Conservation (phyloP, 1,140 invertebrate species). For the Kradibia gibbosae region DNA sequence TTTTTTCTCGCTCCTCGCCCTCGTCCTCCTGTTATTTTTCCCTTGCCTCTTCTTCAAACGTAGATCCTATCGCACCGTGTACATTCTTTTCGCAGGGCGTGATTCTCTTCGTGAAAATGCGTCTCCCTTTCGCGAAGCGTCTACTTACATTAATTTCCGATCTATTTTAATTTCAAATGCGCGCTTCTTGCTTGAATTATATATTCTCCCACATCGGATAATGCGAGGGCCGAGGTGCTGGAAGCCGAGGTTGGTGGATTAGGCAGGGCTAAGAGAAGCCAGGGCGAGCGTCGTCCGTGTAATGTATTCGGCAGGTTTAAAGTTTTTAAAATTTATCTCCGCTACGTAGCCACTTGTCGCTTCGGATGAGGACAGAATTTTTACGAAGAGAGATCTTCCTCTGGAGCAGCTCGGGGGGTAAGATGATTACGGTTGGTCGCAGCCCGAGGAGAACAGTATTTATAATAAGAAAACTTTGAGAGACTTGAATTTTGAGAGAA, state of each 20-base stretch:
- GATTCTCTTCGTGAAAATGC: neutral
- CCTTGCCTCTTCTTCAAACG: neutral
- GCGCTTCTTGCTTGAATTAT: constrained; percentile 27
- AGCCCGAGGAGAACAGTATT: neutral
- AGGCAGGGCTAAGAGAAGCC: too few relatives aligned
- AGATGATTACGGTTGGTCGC: neutral
- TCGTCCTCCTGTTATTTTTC: neutral
- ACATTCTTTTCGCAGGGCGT: neutral
- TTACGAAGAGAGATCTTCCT: neutral
- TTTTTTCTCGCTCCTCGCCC: neutral
- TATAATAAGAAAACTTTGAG: neutral
- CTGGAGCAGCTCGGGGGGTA: too few relatives aligned
- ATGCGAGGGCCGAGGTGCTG: constrained; percentile 11
- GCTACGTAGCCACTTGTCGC: constrained; percentile 36
- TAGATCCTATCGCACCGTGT: neutral
- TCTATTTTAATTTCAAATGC: constrained; percentile 50
- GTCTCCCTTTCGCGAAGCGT: neutral
- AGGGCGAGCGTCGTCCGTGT: neutral
- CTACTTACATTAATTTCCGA: constrained; percentile 41
- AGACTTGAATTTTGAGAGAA: neutral
- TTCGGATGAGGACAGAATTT: neutral
- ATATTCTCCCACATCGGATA: neutral
- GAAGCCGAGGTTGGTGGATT: too few relatives aligned
- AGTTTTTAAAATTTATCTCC: constrained; percentile 36
- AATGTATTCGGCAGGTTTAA: constrained; percentile 2